Evolutionary conservation across 2,113 vertebrate genomes (phyloP).

Genomic region (Azemiops feae): DNA sequence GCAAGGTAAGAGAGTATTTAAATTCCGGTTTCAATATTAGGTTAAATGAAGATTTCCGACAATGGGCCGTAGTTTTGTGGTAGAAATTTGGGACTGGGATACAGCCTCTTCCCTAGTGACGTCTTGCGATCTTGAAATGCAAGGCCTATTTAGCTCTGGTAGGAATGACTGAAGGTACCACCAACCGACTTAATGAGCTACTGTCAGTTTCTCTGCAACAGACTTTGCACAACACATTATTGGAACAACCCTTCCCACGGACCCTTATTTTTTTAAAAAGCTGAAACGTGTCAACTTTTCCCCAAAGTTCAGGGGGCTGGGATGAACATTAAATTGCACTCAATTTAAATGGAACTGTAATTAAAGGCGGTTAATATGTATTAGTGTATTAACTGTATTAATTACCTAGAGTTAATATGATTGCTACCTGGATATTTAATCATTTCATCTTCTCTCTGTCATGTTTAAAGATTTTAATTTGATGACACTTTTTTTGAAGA

Average conservation of each 20-base stretch:
- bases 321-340: neutral
- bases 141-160: neutral
- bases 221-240: neutral
- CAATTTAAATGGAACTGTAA: neutral
- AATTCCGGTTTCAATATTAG: neutral
- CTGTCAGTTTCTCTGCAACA: neutral
- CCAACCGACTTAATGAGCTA: neutral
- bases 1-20: neutral
- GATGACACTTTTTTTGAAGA: neutral
- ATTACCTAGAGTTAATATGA: neutral
- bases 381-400: neutral
- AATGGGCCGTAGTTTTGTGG: neutral
- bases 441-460: neutral
- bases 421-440: neutral
- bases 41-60: neutral
- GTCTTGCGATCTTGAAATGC: neutral
- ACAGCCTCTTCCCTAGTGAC: neutral
- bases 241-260: neutral
- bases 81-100: neutral
- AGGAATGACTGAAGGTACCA: neutral
- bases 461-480: neutral
- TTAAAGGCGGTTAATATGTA: neutral
- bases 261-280: neutral
- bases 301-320: neutral
- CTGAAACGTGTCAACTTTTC: neutral